Percentiles rank a stretch among this genome's conserved stretches.
Conservation (phyloP, 1,140 invertebrate genomes). For the Drosophila sproati region DNA sequence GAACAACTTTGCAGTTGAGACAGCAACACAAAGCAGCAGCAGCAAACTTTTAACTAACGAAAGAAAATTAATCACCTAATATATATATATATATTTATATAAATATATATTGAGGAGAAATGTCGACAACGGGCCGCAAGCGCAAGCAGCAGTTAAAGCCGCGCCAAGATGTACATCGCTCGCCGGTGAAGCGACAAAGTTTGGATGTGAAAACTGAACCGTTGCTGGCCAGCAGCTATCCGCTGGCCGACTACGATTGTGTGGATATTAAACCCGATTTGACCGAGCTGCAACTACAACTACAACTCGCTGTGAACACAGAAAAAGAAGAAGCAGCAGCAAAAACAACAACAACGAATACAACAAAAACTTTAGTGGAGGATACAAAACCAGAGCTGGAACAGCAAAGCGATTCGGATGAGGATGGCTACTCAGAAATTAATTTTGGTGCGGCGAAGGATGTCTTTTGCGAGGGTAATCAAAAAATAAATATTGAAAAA, state of each 20-base stretch:
- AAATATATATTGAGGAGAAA: conserved; percentile 13
- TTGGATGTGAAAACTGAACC: conserved; percentile 48
- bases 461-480: conserved; percentile 63
- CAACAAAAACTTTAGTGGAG: not conserved
- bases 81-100: not conserved
- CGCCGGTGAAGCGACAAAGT: conserved; percentile 61
- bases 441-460: conserved; percentile 49
- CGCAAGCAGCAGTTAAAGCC: conserved; percentile 70
- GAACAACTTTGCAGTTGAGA: conserved; percentile 21
- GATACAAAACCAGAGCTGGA: conserved; percentile 40
- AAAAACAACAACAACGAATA: not conserved
- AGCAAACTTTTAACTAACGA: conserved; percentile 25
- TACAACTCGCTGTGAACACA: conserved; percentile 47
- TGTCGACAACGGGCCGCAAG: conserved; percentile 65
- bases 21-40: conserved; percentile 5
- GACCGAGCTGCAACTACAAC: conserved; percentile 63
- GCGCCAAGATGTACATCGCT: conserved; percentile 62
- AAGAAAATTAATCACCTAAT: not conserved
- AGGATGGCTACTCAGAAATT: conserved; percentile 70
- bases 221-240: conserved; percentile 38
- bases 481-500: not conserved
- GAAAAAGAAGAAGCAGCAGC: conserved; percentile 2
- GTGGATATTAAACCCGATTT: conserved; percentile 66
- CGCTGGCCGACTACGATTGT: conserved; percentile 64
- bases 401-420: conserved; percentile 71